A percentile compares a stretch with the other conserved stretches of the same genome.
Conservation (phyloP, 1,140 invertebrate species). For the Holcopasites calliopsidis region DNA sequence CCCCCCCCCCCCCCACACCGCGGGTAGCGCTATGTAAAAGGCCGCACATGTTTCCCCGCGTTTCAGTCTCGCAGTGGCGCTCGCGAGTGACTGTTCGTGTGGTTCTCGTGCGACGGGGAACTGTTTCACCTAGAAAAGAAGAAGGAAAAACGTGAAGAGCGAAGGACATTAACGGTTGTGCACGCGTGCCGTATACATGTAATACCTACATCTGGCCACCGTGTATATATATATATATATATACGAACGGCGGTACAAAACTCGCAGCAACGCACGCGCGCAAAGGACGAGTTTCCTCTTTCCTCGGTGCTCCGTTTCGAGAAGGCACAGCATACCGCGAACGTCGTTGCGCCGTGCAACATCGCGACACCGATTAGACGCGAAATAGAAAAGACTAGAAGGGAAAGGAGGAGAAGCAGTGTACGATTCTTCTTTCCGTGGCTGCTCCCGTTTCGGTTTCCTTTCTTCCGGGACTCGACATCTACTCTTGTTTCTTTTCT, state of each 20-base stretch:
- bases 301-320: slow-evolving; percentile 34
- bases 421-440: not conserved
- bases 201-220: not conserved
- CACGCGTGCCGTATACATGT: slow-evolving; percentile 24
- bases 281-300: slow-evolving; percentile 53
- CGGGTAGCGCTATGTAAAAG: slow-evolving; percentile 72
- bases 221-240: slow-evolving; percentile 10
- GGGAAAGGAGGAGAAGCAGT: not conserved
- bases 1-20: slow-evolving; percentile 24
- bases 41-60: slow-evolving; percentile 75
- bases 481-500: slow-evolving; percentile 32
- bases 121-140: not conserved
- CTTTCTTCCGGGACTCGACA: not conserved
- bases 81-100: slow-evolving; percentile 70
- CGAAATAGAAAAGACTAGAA: slow-evolving; percentile 35
- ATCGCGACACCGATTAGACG: slow-evolving; percentile 17
- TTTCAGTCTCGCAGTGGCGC: slow-evolving; percentile 77
- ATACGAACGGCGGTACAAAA: slow-evolving; percentile 19
- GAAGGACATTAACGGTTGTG: slow-evolving; percentile 45
- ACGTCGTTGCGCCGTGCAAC: slow-evolving; percentile 48
- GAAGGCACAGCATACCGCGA: slow-evolving; percentile 44
- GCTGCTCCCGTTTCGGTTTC: slow-evolving; percentile 8
- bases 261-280: slow-evolving; percentile 43
- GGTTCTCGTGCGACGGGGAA: slow-evolving; percentile 13
- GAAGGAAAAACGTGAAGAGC: slow-evolving; percentile 22